Evolutionary conservation across 2,888 invertebrate genomes (phyloP).

Genomic region (Agelastica alni): DNA sequence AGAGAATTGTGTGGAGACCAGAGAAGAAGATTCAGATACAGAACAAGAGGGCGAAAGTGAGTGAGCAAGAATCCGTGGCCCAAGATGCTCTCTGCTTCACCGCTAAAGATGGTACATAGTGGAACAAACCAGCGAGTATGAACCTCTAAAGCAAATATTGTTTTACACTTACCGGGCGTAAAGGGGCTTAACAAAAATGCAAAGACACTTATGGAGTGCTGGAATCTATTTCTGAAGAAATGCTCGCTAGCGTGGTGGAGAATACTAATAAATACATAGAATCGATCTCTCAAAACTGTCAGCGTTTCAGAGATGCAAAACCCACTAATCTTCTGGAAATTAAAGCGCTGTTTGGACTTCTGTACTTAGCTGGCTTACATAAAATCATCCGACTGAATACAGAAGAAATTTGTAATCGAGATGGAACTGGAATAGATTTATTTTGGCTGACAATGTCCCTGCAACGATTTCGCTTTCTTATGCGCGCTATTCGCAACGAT

Average conservation of each 20-base stretch:
- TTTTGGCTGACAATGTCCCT: too few relatives aligned
- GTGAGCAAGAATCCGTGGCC: constrained; percentile 4
- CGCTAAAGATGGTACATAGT: constrained; percentile 10
- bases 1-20: too few relatives aligned
- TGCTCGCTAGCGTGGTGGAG: background rate
- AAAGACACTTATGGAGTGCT: constrained; percentile 10
- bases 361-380: too few relatives aligned
- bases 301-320: background rate
- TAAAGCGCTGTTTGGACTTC: too few relatives aligned
- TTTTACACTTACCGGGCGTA: constrained; percentile 9
- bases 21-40: constrained; percentile 1
- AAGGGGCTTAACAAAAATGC: constrained; percentile 6
- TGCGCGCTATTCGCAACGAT: too few relatives aligned
- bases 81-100: too few relatives aligned
- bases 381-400: too few relatives aligned
- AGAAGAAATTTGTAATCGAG: too few relatives aligned
- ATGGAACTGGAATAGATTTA: too few relatives aligned
- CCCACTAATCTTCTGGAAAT: too few relatives aligned
- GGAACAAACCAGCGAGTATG: constrained; percentile 17
- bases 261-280: background rate
- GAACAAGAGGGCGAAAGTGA: constrained; percentile 11
- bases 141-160: constrained; percentile 10
- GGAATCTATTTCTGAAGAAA: background rate
- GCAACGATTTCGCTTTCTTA: too few relatives aligned
- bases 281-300: background rate